These are phyloP conservation scores for Chromobotia macracanthus DNA, from an alignment of 2,797 vertebrate genomes.

Conservation along the genomic window DNA sequence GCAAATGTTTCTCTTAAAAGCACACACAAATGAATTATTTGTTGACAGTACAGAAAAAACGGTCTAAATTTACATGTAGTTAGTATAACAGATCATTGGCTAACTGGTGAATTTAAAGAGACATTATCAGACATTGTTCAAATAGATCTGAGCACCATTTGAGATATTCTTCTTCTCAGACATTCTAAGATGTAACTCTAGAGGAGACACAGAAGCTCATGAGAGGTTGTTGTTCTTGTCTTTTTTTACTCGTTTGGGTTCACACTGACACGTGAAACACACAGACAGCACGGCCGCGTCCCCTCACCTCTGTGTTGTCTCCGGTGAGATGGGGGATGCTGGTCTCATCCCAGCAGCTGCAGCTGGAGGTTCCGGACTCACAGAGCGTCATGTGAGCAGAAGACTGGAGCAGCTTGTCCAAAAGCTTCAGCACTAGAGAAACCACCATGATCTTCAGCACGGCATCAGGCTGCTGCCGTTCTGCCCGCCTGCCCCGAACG, in stretches of 20 bases:
- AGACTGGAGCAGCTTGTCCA: slow-evolving; percentile 68
- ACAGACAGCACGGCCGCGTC: background rate
- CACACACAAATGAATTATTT: background rate
- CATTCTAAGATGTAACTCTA: too few species aligned
- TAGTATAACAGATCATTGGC: too few species aligned
- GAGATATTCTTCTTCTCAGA: too few species aligned
- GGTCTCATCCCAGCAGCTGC: slow-evolving; percentile 70
- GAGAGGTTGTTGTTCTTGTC: background rate
- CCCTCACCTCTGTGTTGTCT: slow-evolving; percentile 72
- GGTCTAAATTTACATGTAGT: background rate
- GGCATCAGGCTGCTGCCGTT: slow-evolving; percentile 62
- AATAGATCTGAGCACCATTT: too few species aligned
- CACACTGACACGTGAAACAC: background rate
- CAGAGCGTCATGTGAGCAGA: slow-evolving; percentile 74
- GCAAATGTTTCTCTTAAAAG: too few species aligned
- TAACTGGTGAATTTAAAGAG: too few species aligned
- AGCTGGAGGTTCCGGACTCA: slow-evolving; percentile 67
- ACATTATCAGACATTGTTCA: too few species aligned
- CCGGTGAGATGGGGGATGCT: slow-evolving; percentile 57
- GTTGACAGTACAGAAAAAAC: too few species aligned
- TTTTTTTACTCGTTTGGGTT: too few species aligned
- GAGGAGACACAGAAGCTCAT: too few species aligned
- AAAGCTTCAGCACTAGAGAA: slow-evolving; percentile 74
- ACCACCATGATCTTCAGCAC: slow-evolving; percentile 78
- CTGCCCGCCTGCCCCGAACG: slow-evolving; percentile 38